phyloP scores from a whole-genome alignment of 2,113 vertebrate species.

The Epinephelus fuscoguttatus region DNA sequence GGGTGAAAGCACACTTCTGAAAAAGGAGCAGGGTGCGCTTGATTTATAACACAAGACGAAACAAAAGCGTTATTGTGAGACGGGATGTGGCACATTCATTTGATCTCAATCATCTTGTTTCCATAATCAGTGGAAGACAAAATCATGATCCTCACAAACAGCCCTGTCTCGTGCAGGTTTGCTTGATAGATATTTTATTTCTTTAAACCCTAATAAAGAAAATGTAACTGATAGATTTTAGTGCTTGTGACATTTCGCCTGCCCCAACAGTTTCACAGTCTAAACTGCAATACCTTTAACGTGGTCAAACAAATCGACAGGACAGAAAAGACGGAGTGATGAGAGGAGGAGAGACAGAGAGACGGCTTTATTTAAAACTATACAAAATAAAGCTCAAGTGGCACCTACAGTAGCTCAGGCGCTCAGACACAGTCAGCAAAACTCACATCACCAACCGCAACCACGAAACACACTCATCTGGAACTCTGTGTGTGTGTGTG shows the following conservation, averaged over 20 bases:
- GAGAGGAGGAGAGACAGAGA: not conserved
- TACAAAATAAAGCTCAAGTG: not conserved
- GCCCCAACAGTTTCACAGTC: not conserved
- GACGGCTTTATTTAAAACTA: not conserved
- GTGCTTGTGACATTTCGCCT: not conserved
- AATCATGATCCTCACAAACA: no score
- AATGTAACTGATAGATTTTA: not conserved
- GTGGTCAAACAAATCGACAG: not conserved
- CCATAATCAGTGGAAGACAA: no score
- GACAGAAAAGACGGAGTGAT: not conserved
- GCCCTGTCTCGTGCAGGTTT: no score
- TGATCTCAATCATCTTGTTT: no score
- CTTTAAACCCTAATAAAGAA: no score
- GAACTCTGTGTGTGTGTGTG: conserved; percentile 25
- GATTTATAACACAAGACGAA: no score
- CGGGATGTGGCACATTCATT: no score
- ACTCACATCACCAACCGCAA: conserved; percentile 8
- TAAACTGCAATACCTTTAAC: not conserved
- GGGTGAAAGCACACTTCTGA: no score
- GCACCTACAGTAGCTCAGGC: not conserved
- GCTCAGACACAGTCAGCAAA: conserved; percentile 31
- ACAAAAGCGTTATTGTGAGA: no score
- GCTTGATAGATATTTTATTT: no score
- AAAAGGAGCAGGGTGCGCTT: no score
- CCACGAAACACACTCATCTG: conserved; percentile 7